Evolutionary conservation across 2,797 vertebrate genomes (phyloP), one percentile per base, ranked within the genome.

Genomic region (Percopsis omiscomaycus): DNA sequence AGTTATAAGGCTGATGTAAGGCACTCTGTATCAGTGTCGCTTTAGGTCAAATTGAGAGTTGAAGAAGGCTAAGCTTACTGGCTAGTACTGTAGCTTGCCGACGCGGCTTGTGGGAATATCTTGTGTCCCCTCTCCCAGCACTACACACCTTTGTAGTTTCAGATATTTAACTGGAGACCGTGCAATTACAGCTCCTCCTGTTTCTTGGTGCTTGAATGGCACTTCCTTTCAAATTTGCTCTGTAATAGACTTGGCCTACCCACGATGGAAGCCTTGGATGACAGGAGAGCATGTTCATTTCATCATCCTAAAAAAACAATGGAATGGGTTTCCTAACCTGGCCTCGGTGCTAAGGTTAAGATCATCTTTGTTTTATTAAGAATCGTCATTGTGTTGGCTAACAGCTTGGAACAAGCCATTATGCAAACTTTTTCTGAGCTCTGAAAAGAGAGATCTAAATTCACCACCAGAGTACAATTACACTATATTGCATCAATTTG

Each of bases 1-100:
- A 80, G 71, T 77, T 54, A 32, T 59, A 71, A 2, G 37, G 69
- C 70, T 77, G 79, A 82, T 79, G 75, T 79, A 71, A 86, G 73
- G 78, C 48, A 57, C 46, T 61, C 29, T 0, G 51, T 77, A 69
- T 71, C 52, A 70, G 10, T 54, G 4, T 55, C 42, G 47, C 57
- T 80, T 61, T 16, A 50, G 13, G 8, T 51, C 16, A 69, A 76
- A 16, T 67, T 29, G 54, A 77, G 66, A 58, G 52, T 6, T 1
- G 70, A 61, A 27, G 46, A n/a, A 68, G 54, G 48, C 71, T 64
- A 15, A 48, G 12, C 50, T 55, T 49, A 16, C 22, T 45, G n/a
- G 22, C 55, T 66, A 37, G 37, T 37, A 37, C 37, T 37, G 37
- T 15, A 9, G 50, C 45, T 60, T 46, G 15, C n/a, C 49, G 47